A percentile compares a stretch with the other conserved stretches of the same genome.
Evolutionary conservation across 2,888 invertebrate species (phyloP).

Genomic region (Fabriciana adippe): DNA sequence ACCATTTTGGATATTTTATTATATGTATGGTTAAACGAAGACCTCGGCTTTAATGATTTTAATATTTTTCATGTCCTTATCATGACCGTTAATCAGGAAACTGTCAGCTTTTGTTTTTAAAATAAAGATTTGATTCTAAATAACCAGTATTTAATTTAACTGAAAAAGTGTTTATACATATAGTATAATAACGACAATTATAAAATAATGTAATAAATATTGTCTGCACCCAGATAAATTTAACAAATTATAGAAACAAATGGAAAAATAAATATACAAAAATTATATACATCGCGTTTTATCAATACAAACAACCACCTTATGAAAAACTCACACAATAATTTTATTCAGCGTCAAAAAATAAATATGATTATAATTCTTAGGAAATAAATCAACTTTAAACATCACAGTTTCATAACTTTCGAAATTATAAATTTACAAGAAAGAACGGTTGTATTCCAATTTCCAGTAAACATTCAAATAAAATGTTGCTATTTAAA

Average conservation of each 20-base stretch:
- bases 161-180: not conserved
- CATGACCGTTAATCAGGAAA: constrained; percentile 29
- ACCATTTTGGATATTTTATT: constrained; percentile 56
- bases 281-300: too few relatives aligned
- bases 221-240: too few relatives aligned
- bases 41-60: constrained; percentile 18
- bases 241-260: too few relatives aligned
- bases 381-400: not conserved
- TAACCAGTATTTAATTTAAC: constrained; percentile 6
- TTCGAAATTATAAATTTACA: not conserved
- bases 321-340: not conserved
- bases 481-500: constrained; percentile 16
- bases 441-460: constrained; percentile 13
- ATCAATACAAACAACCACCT: too few relatives aligned
- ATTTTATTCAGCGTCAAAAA: not conserved
- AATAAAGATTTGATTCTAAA: not conserved
- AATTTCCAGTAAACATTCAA: constrained; percentile 15
- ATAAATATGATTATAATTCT: not conserved
- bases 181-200: not conserved
- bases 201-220: too few relatives aligned
- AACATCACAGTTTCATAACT: not conserved
- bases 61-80: constrained; percentile 37
- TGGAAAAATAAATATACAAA: too few relatives aligned
- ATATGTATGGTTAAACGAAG: constrained; percentile 19
- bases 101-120: constrained; percentile 11